A percentile compares a stretch with the other conserved stretches of the same genome.
These are phyloP conservation scores for Prunella strophiata DNA, from an alignment of 2,797 vertebrate species.

Conservation along the genomic window DNA sequence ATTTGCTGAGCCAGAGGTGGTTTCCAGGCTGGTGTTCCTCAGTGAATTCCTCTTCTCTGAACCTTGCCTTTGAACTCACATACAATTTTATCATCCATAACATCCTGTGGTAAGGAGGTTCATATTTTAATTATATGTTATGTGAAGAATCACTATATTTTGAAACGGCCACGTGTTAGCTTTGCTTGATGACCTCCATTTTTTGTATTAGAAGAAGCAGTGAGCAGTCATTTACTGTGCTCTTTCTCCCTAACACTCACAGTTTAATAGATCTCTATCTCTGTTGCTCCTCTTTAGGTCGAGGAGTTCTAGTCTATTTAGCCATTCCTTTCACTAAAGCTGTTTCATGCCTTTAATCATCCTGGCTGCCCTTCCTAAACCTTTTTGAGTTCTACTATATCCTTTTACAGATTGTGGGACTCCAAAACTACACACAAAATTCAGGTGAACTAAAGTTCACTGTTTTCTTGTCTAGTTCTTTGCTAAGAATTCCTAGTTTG, in stretches of 20 bases:
- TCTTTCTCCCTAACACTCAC: background rate
- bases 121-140: slow-evolving; percentile 4
- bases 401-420: background rate
- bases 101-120: slow-evolving; percentile 13
- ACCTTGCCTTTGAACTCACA: slow-evolving; percentile 10
- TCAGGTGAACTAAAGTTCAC: background rate
- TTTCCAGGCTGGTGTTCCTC: background rate
- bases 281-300: background rate
- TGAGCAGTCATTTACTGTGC: background rate
- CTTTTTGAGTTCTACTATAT: background rate
- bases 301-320: background rate
- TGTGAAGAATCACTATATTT: background rate
- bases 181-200: background rate
- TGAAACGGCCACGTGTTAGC: background rate
- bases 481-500: background rate
- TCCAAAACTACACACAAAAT: background rate
- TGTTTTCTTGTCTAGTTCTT: background rate
- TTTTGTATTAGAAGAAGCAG: slow-evolving; percentile 1
- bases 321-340: slow-evolving; percentile 1
- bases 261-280: slow-evolving; percentile 37
- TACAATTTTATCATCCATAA: background rate
- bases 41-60: slow-evolving; percentile 10
- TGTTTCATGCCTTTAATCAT: slow-evolving; percentile 21
- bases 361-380: background rate
- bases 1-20: slow-evolving; percentile 15